Evolutionary conservation across 2,888 invertebrate genomes (phyloP).

Genomic region (Drosophila borealis): DNA sequence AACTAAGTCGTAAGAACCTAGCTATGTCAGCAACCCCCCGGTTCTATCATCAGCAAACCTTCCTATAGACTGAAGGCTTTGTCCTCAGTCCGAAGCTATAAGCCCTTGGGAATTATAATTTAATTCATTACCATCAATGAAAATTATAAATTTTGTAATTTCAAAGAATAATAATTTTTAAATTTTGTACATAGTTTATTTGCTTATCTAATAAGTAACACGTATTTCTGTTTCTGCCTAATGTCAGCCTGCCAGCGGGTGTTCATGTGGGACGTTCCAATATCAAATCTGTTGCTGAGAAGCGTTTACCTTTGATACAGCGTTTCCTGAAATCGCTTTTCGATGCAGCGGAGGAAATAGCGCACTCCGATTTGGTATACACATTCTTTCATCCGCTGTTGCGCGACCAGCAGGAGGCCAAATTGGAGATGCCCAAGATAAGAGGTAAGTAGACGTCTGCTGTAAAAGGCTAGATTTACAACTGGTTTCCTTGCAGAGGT

Average conservation of each 20-base stretch:
- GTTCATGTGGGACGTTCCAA: conserved; percentile 96
- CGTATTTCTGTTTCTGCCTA: background rate
- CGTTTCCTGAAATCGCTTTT: conserved; percentile 94
- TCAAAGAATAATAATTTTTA: too few relatives aligned
- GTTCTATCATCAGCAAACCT: too few relatives aligned
- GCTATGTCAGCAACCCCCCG: too few relatives aligned
- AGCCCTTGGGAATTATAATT: too few relatives aligned
- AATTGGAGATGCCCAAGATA: conserved; percentile 91
- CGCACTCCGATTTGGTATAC: conserved; percentile 97
- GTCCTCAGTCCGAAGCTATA: too few relatives aligned
- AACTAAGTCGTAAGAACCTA: too few relatives aligned
- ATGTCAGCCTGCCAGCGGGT: conserved; percentile 88
- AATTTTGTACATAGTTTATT: too few relatives aligned
- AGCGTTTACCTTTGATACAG: conserved; percentile 94
- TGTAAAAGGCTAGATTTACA: background rate
- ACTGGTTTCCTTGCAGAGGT: conserved; percentile 50
- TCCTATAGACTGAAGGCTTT: too few relatives aligned
- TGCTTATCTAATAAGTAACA: too few relatives aligned
- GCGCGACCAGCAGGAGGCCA: conserved; percentile 96
- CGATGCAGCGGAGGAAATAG: conserved; percentile 95
- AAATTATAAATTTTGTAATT: too few relatives aligned
- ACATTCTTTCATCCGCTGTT: conserved; percentile 99
- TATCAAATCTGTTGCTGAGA: conserved; percentile 97
- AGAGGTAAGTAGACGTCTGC: conserved; percentile 87
- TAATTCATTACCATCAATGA: too few relatives aligned